Evolutionary conservation across 2,113 vertebrate genomes (phyloP).

Genomic region (Octodon degus): DNA sequence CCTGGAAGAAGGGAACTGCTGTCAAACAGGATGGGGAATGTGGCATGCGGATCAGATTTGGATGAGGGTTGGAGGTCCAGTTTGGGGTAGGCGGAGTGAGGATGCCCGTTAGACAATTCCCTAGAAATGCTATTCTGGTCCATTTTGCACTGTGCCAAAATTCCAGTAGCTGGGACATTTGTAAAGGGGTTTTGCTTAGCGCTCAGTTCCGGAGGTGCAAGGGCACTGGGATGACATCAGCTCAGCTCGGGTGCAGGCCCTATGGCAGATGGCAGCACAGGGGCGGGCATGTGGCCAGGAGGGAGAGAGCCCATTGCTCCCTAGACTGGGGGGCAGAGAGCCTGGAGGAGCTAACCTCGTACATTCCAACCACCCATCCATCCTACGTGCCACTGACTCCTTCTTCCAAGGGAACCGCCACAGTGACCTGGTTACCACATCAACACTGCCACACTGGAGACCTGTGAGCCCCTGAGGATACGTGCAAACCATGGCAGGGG

Average conservation of each 20-base stretch:
- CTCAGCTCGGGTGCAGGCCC: not conserved
- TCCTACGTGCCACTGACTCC: not conserved
- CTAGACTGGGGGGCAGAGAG: not conserved
- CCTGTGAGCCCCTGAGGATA: not conserved
- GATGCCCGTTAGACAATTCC: not conserved
- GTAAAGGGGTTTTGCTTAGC: not conserved
- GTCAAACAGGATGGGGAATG: not conserved
- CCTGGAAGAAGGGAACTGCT: not conserved
- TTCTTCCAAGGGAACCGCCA: not conserved
- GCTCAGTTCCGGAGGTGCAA: not conserved
- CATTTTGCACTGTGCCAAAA: not conserved
- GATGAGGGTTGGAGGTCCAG: not conserved
- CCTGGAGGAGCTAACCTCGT: not conserved
- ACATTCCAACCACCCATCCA: too few species aligned
- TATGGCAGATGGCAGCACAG: not conserved
- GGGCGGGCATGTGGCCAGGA: not conserved
- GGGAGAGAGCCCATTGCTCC: not conserved
- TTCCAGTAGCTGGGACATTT: not conserved
- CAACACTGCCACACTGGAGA: not conserved
- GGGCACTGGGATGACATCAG: not conserved
- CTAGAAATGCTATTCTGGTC: not conserved
- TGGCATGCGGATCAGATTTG: not conserved
- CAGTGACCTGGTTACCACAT: not conserved
- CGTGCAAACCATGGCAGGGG: not conserved
- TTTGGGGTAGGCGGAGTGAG: not conserved